Percentiles rank a stretch among this genome's conserved stretches.
phyloP scores from a whole-genome alignment of 1,140 invertebrate species.

The Achroia grisella region DNA sequence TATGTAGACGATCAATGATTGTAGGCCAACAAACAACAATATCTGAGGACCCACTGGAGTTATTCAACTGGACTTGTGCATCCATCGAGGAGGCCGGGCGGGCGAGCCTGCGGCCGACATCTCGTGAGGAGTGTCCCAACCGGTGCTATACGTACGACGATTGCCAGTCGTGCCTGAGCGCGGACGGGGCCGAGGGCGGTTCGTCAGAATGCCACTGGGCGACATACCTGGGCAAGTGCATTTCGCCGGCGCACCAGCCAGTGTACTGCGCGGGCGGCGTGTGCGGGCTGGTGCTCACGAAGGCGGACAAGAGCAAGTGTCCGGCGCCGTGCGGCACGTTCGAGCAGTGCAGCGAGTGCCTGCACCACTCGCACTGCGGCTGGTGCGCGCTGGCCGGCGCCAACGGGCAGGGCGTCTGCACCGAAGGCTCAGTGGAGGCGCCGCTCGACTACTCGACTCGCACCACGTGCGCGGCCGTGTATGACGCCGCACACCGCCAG shows the following conservation, averaged over 20 bases:
- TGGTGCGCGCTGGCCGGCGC: conserved; percentile 82
- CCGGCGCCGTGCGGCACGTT: conserved; percentile 88
- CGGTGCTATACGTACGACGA: conserved; percentile 83
- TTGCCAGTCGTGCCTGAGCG: conserved; percentile 85
- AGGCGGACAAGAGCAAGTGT: conserved; percentile 81
- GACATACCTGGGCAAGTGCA: conserved; percentile 86
- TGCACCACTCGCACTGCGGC: conserved; percentile 90
- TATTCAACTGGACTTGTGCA: conserved; percentile 58
- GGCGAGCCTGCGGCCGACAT: conserved; percentile 33
- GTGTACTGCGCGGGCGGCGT: conserved; percentile 91
- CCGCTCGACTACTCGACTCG: conserved; percentile 79
- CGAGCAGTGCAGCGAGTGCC: conserved; percentile 89
- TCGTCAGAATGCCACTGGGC: conserved; percentile 93
- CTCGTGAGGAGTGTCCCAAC: conserved; percentile 79
- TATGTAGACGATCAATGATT: conserved; percentile 6
- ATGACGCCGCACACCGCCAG: conserved; percentile 61
- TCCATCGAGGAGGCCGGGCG: conserved; percentile 44
- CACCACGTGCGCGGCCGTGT: conserved; percentile 79
- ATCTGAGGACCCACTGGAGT: conserved; percentile 38
- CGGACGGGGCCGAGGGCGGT: conserved; percentile 84
- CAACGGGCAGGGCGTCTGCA: conserved; percentile 80
- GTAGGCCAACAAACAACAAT: conserved; percentile 49
- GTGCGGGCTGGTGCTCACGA: conserved; percentile 88
- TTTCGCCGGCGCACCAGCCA: conserved; percentile 88
- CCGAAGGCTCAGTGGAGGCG: conserved; percentile 85